phyloP scores from a whole-genome alignment of 2,113 vertebrate genomes.

The Vanacampus margaritifer region DNA sequence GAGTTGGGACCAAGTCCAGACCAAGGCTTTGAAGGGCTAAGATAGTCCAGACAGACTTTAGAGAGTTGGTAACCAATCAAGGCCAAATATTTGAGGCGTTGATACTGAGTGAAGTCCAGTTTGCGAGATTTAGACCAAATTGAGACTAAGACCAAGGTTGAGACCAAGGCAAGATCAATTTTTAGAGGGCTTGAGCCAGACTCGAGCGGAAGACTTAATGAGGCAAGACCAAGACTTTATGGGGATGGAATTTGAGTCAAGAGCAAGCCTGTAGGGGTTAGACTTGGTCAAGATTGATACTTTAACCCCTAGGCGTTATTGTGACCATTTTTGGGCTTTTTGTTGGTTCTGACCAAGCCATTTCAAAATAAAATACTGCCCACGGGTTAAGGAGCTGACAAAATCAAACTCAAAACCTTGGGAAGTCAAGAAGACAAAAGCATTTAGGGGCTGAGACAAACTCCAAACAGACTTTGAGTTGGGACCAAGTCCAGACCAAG shows the following conservation, averaged over 20 bases:
- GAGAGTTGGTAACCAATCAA: no score
- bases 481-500: no score
- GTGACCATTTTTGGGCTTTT: no score
- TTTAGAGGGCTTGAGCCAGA: not conserved
- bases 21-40: no score
- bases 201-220: not conserved
- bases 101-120: not conserved
- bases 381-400: not conserved
- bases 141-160: not conserved
- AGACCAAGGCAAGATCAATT: not conserved
- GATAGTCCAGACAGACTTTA: no score
- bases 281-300: not conserved
- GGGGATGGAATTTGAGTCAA: not conserved
- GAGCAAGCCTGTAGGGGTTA: not conserved
- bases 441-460: not conserved
- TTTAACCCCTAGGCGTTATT: no score
- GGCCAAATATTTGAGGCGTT: no score
- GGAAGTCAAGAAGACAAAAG: not conserved
- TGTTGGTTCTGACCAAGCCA: no score
- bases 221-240: not conserved
- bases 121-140: not conserved
- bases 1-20: no score
- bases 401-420: not conserved
- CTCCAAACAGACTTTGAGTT: not conserved
- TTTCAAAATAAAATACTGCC: no score